Conservation (phyloP, 1,140 invertebrate species). For the Telenomus remus region DNA sequence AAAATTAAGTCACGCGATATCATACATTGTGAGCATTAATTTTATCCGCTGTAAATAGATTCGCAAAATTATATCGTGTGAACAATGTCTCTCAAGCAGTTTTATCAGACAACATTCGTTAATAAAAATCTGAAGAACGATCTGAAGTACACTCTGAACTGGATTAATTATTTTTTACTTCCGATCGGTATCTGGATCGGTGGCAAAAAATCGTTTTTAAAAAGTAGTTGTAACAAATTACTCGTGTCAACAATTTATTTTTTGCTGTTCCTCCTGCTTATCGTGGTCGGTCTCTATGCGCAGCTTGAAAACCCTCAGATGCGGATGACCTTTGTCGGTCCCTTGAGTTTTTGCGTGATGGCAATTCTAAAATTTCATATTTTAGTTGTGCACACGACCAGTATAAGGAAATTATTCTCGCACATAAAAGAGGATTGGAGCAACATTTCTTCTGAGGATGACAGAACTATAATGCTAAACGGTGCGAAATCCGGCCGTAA, state of each 20-base stretch:
- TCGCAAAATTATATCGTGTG: too few species aligned
- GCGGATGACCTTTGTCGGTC: conserved; percentile 13
- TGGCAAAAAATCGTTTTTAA: not conserved
- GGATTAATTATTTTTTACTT: not conserved
- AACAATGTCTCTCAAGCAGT: too few species aligned
- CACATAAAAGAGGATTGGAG: conserved; percentile 31
- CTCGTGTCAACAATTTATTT: conserved; percentile 7
- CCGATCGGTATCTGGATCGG: not conserved
- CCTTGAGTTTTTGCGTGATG: conserved; percentile 37
- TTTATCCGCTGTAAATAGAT: too few species aligned
- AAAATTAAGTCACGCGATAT: too few species aligned
- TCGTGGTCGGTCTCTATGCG: conserved; percentile 14
- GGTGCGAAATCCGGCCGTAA: conserved; percentile 18
- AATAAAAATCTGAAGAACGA: too few species aligned
- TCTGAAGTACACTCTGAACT: not conserved
- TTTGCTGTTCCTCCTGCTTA: conserved; percentile 9
- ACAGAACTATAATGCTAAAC: conserved; percentile 20
- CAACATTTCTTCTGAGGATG: not conserved
- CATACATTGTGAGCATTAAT: too few species aligned
- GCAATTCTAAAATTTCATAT: conserved; percentile 29
- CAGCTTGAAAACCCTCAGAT: conserved; percentile 7
- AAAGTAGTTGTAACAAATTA: not conserved
- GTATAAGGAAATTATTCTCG: conserved; percentile 12
- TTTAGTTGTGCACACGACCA: not conserved
- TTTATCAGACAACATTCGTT: too few species aligned